These are phyloP conservation scores for Phrynocephalus vlangalii DNA, from an alignment of 2,797 vertebrate genomes.

Conservation along the genomic window DNA sequence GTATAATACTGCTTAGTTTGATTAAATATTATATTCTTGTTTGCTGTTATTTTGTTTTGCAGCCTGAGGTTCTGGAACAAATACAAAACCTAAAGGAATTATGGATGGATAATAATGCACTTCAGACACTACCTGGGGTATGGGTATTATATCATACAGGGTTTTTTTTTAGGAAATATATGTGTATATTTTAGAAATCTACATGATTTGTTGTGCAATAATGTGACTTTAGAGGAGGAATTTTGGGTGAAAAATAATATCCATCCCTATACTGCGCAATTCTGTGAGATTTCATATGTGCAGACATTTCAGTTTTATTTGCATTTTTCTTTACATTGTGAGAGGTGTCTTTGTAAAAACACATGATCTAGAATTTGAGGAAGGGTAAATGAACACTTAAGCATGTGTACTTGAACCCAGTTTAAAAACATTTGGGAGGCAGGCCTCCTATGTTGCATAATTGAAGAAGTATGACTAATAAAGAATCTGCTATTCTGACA, in stretches of 20 bases:
- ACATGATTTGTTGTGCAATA: not conserved
- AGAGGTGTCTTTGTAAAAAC: not conserved
- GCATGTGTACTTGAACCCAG: not conserved
- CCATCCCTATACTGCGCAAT: not conserved
- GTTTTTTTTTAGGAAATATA: not conserved
- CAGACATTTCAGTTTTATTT: not conserved
- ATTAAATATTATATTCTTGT: not conserved
- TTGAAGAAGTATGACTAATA: not conserved
- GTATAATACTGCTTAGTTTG: not conserved
- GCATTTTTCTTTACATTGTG: not conserved
- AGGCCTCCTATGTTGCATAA: not conserved
- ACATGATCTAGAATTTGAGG: not conserved
- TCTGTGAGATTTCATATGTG: not conserved
- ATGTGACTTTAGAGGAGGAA: not conserved
- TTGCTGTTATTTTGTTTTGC: constrained; percentile 38
- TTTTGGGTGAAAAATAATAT: not conserved
- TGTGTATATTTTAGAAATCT: not conserved
- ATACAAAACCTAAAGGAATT: constrained; percentile 96
- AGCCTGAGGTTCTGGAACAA: constrained; percentile 98
- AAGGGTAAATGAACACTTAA: not conserved
- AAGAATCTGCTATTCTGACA: not conserved
- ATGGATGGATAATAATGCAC: constrained; percentile 98
- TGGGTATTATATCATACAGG: constrained; percentile 73
- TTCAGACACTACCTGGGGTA: constrained; percentile 97
- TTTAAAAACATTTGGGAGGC: not conserved